Evolutionary conservation across 2,888 invertebrate genomes (phyloP).

Genomic region (Pegoplata infirma): DNA sequence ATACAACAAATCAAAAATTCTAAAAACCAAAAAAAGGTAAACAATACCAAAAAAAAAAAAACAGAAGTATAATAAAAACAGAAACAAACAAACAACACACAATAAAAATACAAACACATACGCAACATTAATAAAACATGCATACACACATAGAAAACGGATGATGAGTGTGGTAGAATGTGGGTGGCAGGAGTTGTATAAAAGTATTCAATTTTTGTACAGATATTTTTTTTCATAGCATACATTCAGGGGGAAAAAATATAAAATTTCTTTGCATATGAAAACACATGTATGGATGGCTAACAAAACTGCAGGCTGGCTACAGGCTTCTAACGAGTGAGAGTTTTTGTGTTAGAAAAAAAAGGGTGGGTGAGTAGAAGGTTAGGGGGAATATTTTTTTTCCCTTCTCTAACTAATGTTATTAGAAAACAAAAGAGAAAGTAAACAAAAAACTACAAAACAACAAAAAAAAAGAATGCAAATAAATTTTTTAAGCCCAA

Average conservation of each 20-base stretch:
- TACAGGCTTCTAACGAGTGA: conserved; percentile 2
- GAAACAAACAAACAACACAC: too few relatives aligned
- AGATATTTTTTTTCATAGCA: background rate
- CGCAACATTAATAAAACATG: conserved; percentile 49
- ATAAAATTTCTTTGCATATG: background rate
- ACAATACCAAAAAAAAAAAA: conserved; percentile 23
- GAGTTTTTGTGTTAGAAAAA: background rate
- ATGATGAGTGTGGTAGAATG: background rate
- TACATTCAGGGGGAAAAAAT: background rate
- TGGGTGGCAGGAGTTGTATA: background rate
- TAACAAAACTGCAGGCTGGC: conserved; percentile 16
- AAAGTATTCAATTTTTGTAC: conserved; percentile 25
- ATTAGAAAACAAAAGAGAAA: conserved; percentile 43
- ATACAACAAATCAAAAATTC: conserved; percentile 60
- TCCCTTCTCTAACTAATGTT: conserved; percentile 18
- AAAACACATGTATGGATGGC: conserved; percentile 5
- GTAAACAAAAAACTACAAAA: conserved; percentile 1
- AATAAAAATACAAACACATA: conserved; percentile 40
- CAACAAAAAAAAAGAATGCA: background rate
- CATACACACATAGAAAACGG: background rate
- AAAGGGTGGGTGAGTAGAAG: too few relatives aligned
- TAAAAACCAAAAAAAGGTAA: conserved; percentile 49
- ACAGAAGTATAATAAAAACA: background rate
- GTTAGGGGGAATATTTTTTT: background rate
- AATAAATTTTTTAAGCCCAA: conserved; percentile 21